Percentiles rank a stretch among this genome's conserved stretches.
phyloP scores from a whole-genome alignment of 2,888 invertebrate species.

The Tiliacea citrago region DNA sequence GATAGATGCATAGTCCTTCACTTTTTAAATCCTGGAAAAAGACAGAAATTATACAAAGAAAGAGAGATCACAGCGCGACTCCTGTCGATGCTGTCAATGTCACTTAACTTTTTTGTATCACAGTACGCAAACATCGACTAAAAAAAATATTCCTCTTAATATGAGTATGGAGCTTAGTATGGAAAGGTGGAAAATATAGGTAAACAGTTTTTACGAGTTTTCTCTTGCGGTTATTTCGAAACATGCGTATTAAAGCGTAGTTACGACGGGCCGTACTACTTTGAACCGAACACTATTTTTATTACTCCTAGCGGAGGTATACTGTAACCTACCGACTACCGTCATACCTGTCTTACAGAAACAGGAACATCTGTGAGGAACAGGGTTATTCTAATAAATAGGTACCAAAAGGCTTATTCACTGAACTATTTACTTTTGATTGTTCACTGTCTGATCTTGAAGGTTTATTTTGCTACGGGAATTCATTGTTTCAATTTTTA shows the following conservation, averaged over 20 bases:
- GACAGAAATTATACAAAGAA: not conserved
- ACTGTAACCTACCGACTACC: too few species aligned
- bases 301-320: too few species aligned
- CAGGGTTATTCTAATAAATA: too few species aligned
- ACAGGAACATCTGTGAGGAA: too few species aligned
- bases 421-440: not conserved
- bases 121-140: not conserved
- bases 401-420: too few species aligned
- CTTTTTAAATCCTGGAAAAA: slow-evolving; percentile 4
- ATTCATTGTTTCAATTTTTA: not conserved
- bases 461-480: not conserved
- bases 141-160: not conserved
- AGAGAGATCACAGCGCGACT: not conserved
- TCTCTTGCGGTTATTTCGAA: too few species aligned
- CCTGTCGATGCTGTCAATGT: not conserved
- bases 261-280: too few species aligned
- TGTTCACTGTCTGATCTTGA: not conserved
- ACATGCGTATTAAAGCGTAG: too few species aligned
- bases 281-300: too few species aligned
- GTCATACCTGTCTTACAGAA: too few species aligned
- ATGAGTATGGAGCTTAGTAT: not conserved
- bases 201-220: too few species aligned
- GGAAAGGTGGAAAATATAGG: too few species aligned
- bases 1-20: slow-evolving; percentile 1
- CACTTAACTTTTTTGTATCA: not conserved